Base-by-base conservation (phyloP, 2,888 invertebrate genomes). In the Malthinus seriepunctatus region DNA sequence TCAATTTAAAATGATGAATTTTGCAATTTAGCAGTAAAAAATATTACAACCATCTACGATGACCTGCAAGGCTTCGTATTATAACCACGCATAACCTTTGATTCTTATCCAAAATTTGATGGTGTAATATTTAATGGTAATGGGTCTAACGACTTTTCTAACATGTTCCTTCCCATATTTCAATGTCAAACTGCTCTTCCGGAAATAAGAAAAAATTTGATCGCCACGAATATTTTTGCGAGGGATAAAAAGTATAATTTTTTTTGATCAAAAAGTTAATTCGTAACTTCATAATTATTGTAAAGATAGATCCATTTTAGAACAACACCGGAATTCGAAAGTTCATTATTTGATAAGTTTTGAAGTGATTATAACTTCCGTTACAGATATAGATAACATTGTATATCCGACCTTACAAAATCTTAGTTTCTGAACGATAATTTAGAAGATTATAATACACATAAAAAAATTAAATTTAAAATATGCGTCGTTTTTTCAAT, bases 361-460 rank as follows among this genome's bases (percentile, higher is more conserved):
- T 67, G 62, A 69, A 67, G 67, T 66, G 73, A 73, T 72, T 72
- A 70, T 66, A 67, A 71, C 72, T 73, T 74, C 73, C 73, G 71
- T 68, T 68, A 55, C 63, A 69, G 72, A 73, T 73, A 69, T 60
- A 72, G 73, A 73, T 71, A 73, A 58, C 54, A 63, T 60, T 55
- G 35, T 53, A 62, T 59, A 59, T 63, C 60, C 54, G 57, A 49
- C 46, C 47, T 49, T 56, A 33, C 34, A 56, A 51, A 56, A 55
- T 60, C 56, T 60, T 52, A 56, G 56, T 52, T 51, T 56, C 56
- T 15, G 12, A 48, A 34, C 60, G 56, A 59, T 54, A 59, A 32
- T 42, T 11, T 32, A 12, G 37, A 14, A 34, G 49, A 49, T 35
- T 42, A 44, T 23, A 23, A 5, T 23, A 23, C 23, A 23, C 10